These are phyloP conservation scores for Pseudochirops corinnae DNA, from an alignment of 2,797 vertebrate genomes.

Conservation along the genomic window DNA sequence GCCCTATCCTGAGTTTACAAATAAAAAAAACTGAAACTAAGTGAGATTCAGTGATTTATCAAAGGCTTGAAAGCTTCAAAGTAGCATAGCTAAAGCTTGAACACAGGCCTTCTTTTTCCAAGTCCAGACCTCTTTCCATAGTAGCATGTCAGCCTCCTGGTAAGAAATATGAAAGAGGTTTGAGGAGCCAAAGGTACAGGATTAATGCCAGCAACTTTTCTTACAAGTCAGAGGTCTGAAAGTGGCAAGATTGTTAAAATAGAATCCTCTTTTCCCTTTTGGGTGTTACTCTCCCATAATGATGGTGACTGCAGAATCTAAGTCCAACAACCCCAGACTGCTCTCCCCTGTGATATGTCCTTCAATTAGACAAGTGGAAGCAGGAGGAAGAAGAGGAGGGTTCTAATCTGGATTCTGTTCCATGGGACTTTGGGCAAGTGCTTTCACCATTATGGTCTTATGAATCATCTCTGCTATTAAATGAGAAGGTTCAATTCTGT, in stretches of 20 bases:
- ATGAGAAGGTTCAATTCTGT: not conserved
- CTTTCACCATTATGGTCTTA: not conserved
- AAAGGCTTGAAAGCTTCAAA: not conserved
- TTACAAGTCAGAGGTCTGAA: not conserved
- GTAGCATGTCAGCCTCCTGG: not conserved
- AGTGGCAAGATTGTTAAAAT: not conserved
- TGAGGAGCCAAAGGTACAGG: not conserved
- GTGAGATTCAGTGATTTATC: not conserved
- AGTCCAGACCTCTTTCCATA: not conserved
- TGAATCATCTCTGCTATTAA: not conserved
- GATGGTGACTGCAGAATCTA: not conserved
- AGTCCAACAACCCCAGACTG: not conserved
- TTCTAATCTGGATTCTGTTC: not conserved
- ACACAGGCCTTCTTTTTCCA: not conserved
- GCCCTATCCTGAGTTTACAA: not conserved
- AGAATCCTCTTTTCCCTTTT: not conserved
- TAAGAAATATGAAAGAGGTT: not conserved
- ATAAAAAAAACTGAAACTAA: not conserved
- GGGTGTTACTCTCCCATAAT: not conserved
- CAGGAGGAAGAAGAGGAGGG: not conserved
- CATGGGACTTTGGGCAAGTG: not conserved
- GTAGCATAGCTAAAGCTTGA: not conserved
- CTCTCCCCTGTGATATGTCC: not conserved
- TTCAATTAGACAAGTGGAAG: not conserved
- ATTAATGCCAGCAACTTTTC: not conserved